Evolutionary conservation across 2,113 vertebrate genomes (phyloP).

Genomic region (Psephotus haematonotus): DNA sequence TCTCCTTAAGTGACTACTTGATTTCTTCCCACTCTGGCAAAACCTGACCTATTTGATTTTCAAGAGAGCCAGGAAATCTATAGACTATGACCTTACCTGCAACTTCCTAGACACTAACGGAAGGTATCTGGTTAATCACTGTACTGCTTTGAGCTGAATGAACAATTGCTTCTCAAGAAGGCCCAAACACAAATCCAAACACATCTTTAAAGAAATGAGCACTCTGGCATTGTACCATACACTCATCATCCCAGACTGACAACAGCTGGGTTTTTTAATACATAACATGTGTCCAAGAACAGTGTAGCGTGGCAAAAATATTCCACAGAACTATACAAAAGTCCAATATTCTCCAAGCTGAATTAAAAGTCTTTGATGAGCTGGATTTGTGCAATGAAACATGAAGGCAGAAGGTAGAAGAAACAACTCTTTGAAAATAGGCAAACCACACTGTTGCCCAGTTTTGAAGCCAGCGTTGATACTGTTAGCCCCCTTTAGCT

Average conservation of each 20-base stretch:
- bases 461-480: neutral
- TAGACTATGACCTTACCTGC: neutral
- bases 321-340: neutral
- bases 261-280: neutral
- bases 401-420: neutral
- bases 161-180: neutral
- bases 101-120: neutral
- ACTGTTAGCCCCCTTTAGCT: neutral
- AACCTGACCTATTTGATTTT: neutral
- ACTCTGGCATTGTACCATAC: neutral
- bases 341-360: neutral
- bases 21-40: neutral
- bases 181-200: neutral
- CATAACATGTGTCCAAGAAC: neutral
- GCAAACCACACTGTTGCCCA: neutral
- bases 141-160: neutral
- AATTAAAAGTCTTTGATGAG: neutral
- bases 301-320: neutral
- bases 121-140: neutral
- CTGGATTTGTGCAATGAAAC: neutral
- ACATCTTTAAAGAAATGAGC: neutral
- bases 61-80: neutral
- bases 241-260: neutral
- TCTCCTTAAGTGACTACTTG: neutral
- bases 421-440: neutral